Conservation (phyloP, 1,140 invertebrate genomes). For the Lysiphlebus fabarum region DNA sequence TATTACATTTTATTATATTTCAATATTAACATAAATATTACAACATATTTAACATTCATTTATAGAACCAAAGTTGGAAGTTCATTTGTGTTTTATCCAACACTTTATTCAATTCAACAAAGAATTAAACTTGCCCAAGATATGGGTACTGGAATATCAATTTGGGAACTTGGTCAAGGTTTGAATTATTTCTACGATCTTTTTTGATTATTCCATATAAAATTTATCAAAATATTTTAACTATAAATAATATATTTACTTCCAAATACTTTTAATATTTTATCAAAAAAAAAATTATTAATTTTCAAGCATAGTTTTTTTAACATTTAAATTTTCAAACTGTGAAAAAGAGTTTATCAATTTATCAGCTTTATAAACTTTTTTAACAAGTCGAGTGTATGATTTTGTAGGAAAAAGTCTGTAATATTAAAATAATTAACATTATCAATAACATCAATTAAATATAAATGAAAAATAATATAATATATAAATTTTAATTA, state of each 20-base stretch:
- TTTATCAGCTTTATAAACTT: too few relatives aligned
- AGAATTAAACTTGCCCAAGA: constrained; percentile 77
- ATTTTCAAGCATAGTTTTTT: constrained; percentile 85
- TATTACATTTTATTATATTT: constrained; percentile 30
- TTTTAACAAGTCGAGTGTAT: too few relatives aligned
- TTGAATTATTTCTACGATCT: constrained; percentile 94
- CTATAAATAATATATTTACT: too few relatives aligned
- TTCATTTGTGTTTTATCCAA: constrained; percentile 84
- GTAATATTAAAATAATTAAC: constrained; percentile 3
- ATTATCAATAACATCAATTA: constrained; percentile 19
- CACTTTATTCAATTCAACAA: constrained; percentile 77
- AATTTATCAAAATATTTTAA: too few relatives aligned
- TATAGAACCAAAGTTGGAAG: constrained; percentile 63
- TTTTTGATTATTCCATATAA: too few relatives aligned
- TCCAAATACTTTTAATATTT: too few relatives aligned
- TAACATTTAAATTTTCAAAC: constrained; percentile 55
- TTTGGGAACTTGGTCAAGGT: constrained; percentile 96
- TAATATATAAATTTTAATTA: constrained; percentile 30
- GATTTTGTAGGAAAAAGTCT: not conserved
- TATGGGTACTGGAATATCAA: constrained; percentile 79
- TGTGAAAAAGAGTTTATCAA: too few relatives aligned
- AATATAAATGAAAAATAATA: not conserved
- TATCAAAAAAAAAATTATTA: constrained; percentile 63
- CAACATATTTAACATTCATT: too few relatives aligned
- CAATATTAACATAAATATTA: too few relatives aligned